phyloP scores from a whole-genome alignment of 2,113 vertebrate species.

The Abramis brama region DNA sequence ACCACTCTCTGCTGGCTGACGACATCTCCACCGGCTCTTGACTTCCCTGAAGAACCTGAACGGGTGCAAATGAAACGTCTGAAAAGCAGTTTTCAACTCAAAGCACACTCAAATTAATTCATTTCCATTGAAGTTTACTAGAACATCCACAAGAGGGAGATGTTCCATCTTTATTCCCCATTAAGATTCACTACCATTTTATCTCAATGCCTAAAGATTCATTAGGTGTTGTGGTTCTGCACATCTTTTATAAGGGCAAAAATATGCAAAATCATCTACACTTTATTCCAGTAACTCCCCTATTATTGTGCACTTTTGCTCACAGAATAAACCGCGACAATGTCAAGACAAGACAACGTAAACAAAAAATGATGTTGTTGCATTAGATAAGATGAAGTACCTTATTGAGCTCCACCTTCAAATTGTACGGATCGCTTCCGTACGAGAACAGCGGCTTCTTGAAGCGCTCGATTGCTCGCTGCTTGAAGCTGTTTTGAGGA shows the following conservation, averaged over 20 bases:
- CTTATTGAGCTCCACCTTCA: conserved; percentile 90
- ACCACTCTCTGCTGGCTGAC: conserved; percentile 75
- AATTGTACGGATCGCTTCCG: conserved; percentile 81
- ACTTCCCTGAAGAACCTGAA: conserved; percentile 84
- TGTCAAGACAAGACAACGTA: too few species aligned
- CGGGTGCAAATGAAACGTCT: not conserved
- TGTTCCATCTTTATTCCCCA: not conserved
- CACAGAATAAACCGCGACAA: too few species aligned
- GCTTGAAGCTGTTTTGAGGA: conserved; percentile 78
- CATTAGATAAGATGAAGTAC: conserved; percentile 58
- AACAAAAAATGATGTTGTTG: not conserved
- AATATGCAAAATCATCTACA: too few species aligned
- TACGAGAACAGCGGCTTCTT: conserved; percentile 88
- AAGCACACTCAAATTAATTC: not conserved
- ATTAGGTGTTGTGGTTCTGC: too few species aligned
- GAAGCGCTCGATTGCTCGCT: conserved; percentile 82
- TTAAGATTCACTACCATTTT: not conserved
- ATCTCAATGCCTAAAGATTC: too few species aligned
- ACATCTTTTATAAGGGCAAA: too few species aligned
- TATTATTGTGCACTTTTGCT: too few species aligned
- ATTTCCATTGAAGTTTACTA: not conserved
- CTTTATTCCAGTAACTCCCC: too few species aligned
- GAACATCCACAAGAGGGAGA: not conserved
- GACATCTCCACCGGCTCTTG: conserved; percentile 80
- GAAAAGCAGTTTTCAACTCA: not conserved